These are phyloP conservation scores for Pyrrhia umbra DNA, from an alignment of 2,888 invertebrate genomes.

Conservation along the genomic window DNA sequence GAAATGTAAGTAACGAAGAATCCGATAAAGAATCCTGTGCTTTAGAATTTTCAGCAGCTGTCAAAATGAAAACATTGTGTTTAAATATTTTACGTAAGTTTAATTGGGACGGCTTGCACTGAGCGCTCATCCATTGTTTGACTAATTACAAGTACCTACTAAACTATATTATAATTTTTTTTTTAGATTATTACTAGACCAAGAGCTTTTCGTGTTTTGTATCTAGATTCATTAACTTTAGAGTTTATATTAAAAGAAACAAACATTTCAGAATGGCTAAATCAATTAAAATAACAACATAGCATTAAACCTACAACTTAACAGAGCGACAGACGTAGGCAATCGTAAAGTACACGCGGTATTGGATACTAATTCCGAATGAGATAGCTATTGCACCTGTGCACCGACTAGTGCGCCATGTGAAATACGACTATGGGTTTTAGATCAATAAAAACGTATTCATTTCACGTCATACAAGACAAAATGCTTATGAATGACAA, in stretches of 20 bases:
- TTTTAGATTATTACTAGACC: too few species aligned
- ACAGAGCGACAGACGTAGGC: conserved; percentile 57
- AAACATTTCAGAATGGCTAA: background rate
- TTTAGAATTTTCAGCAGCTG: background rate
- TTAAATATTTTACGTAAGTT: too few species aligned
- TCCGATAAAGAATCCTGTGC: background rate
- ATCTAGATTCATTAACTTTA: too few species aligned
- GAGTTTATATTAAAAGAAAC: too few species aligned
- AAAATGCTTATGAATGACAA: conserved; percentile 30
- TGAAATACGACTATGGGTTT: conserved; percentile 74
- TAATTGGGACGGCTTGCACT: too few species aligned
- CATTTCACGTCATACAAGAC: conserved; percentile 47
- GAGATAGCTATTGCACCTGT: conserved; percentile 84
- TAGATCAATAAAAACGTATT: conserved; percentile 65
- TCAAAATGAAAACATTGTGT: too few species aligned
- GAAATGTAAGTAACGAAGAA: background rate
- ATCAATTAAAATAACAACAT: conserved; percentile 17
- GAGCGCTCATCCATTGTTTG: too few species aligned
- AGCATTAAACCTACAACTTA: conserved; percentile 39
- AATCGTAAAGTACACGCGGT: conserved; percentile 77
- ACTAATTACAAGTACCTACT: too few species aligned
- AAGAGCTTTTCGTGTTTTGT: too few species aligned
- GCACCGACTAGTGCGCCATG: conserved; percentile 65
- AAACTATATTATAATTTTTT: too few species aligned
- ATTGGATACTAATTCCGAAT: conserved; percentile 85